Evolutionary conservation across 2,888 invertebrate genomes (phyloP), one percentile per base, ranked within the genome.

Genomic region (Coelopa pilipes): DNA sequence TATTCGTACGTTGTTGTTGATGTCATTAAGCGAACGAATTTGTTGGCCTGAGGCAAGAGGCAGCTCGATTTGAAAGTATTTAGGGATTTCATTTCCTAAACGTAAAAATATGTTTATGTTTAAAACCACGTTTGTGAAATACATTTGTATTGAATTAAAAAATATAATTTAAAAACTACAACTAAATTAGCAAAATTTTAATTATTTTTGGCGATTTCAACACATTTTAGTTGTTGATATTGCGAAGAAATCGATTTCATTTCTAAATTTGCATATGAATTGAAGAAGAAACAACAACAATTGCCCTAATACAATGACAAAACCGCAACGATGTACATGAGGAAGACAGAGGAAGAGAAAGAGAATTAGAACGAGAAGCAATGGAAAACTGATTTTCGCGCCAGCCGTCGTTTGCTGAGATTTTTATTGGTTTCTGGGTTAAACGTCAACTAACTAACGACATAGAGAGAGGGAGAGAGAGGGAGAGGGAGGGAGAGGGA

Each of bases 371-470:
- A 24, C 1, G 5, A 59, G 7, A 24, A 5, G 21, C 9, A 21
- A 34, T 15, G 15, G 15, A 60, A 60, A 45, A 62, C 62, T 34
- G 24, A 62, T 62, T 62, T 62, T 24, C 62, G 34, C 62, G 19
- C 21, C 19, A 19, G 17, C 21, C 24, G 57, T 59, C 57, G 34
- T 21, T 62, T 62, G 15, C 34, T 62, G 13, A 34, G 13, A 62
- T 62, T 62, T 62, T 62, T 62, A 62, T 62, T 62, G 34, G 62
- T 34, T 62, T 62, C 24, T 62, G 45, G 62, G 62, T 45, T 62
- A 62, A 62, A 34, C 62, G 45, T 62, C 34, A 34, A 34, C 34
- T 34, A 7, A 34, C 34, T 4, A 34, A 2, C 10, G 15, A 53
- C 53, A 53, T 3, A 15, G 53, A 53, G 4, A 13, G 53, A 13